Conservation (phyloP, 2,888 invertebrate genomes). For the Philopedon plagiatum region DNA sequence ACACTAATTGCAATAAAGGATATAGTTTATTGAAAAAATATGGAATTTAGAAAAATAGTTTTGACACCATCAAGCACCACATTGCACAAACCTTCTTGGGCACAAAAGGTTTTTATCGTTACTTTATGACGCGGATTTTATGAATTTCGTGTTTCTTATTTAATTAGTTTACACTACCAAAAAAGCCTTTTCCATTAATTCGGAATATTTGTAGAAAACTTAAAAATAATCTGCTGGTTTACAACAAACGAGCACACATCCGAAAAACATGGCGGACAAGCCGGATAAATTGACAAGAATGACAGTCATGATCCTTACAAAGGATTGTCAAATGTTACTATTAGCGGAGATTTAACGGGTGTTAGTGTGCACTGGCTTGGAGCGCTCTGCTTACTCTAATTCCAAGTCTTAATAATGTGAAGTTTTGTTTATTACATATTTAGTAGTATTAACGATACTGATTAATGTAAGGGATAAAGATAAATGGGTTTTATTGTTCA, state of each 20-base stretch:
- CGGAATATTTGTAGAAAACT: not conserved
- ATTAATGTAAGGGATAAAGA: no score
- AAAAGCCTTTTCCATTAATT: not conserved
- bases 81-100: not conserved
- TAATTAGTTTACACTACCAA: not conserved
- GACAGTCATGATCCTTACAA: not conserved
- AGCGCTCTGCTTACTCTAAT: no score
- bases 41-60: not conserved
- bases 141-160: not conserved
- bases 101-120: not conserved
- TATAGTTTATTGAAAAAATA: not conserved
- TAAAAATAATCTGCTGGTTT: not conserved
- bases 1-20: not conserved
- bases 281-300: slow-evolving; percentile 8
- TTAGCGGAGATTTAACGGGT: no score
- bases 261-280: not conserved
- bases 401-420: no score
- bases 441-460: no score
- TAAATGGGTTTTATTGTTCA: no score
- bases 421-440: no score
- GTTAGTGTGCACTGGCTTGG: no score
- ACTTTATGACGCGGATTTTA: not conserved
- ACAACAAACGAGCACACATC: slow-evolving; percentile 2
- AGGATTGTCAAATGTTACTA: no score
- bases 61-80: not conserved